Evolutionary conservation across 2,888 invertebrate species (phyloP), one percentile per base, ranked within the genome.

Genomic region (Orthosia cruda): DNA sequence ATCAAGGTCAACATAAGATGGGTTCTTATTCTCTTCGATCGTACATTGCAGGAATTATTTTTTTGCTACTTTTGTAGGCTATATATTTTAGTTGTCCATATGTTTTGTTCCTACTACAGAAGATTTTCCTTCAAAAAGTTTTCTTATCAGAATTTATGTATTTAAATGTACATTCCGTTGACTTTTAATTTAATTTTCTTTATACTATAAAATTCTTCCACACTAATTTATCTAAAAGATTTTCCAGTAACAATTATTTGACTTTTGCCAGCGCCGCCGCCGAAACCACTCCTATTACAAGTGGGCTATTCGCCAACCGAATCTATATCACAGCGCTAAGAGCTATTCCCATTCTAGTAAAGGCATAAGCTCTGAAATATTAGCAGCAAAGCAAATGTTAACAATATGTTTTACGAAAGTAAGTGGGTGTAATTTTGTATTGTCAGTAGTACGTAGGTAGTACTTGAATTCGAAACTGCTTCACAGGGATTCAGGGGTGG

Each of bases 1-100:
- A n/a, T 74, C 74, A 74, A 81, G 26, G 18, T 61, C 16, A 75
- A 80, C 80, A 23, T 13, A 47, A 47, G 12, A 58, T 40, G 40
- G 40, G 7, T 23, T 15, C 45, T n/a, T 58, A n/a, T 58, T 47
- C 16, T 45, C 16, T 79, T 74, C 58, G 45, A 47, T 74, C 47
- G 13, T 74, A 12, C 20, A 11, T n/a, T n/a, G n/a, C n/a, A n/a
- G n/a, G n/a, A n/a, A n/a, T n/a, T n/a, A n/a, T 26, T 26, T 26
- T 26, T 26, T 2, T 26, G 26, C 26, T 26, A 26, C 3, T 26
- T 26, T 3, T 26, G 26, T 26, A 26, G 26, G 26, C 26, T 26
- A 26, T 26, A 3, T 26, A 26, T 26, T 26, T 26, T 26, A 3
- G 26, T 32, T 7, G 40, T 40, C 40, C 40, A 40, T 9, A 40